phyloP scores from a whole-genome alignment of 2,888 invertebrate genomes.

The Philereme vetulata region DNA sequence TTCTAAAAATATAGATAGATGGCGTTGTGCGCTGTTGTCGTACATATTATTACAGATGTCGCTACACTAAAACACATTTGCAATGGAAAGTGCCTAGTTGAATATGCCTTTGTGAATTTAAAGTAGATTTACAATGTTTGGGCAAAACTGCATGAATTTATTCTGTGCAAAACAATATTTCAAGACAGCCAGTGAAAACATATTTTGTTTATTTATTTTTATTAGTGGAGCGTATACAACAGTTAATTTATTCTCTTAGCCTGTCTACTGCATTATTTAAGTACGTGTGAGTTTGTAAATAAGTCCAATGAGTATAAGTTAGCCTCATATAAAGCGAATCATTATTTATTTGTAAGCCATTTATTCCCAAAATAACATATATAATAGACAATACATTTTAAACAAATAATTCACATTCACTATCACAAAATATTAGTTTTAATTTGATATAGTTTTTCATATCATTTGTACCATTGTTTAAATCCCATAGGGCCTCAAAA shows the following conservation, averaged over 20 bases:
- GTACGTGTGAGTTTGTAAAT: too few species aligned
- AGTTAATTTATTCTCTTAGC: not conserved
- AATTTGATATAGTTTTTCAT: too few species aligned
- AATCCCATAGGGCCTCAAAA: too few species aligned
- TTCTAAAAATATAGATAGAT: conserved; percentile 24
- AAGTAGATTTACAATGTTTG: conserved; percentile 19
- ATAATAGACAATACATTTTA: too few species aligned
- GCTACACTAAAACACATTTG: conserved; percentile 21
- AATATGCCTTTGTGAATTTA: conserved; percentile 27
- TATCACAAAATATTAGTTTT: too few species aligned
- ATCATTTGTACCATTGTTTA: too few species aligned
- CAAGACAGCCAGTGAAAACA: not conserved
- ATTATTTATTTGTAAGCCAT: too few species aligned
- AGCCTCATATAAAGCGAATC: too few species aligned
- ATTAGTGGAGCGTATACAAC: not conserved
- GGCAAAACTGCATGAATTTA: conserved; percentile 18
- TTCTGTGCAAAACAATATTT: conserved; percentile 8
- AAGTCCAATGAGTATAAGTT: too few species aligned
- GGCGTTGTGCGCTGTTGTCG: conserved; percentile 16
- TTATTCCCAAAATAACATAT: too few species aligned
- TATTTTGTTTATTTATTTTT: not conserved
- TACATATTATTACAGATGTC: conserved; percentile 28
- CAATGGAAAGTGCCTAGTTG: conserved; percentile 22
- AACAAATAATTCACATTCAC: too few species aligned
- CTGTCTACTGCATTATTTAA: too few species aligned